Conservation (phyloP, 2,888 invertebrate genomes). For the Pheosia gnoma region DNA sequence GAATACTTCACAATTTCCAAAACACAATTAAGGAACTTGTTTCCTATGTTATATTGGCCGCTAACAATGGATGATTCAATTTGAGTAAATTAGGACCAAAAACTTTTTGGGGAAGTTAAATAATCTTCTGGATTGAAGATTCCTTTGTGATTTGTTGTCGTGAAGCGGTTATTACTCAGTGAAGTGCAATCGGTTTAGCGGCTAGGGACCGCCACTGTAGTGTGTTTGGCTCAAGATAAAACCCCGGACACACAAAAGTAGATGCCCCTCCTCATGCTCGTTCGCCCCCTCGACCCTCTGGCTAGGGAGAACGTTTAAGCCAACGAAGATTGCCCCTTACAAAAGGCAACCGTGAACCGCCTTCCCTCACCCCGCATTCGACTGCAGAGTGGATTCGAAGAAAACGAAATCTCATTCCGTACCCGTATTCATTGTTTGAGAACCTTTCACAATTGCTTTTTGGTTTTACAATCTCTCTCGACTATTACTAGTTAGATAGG, state of each 20-base stretch:
- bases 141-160: slow-evolving; percentile 37
- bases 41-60: slow-evolving; percentile 33
- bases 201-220: slow-evolving; percentile 42
- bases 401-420: slow-evolving; percentile 74
- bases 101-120: slow-evolving; percentile 22
- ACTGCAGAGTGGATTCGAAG: slow-evolving; percentile 65
- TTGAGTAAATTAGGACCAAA: slow-evolving; percentile 30
- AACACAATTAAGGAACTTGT: slow-evolving; percentile 38
- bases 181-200: slow-evolving; percentile 63
- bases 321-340: slow-evolving; percentile 73
- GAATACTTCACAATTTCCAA: slow-evolving; percentile 25
- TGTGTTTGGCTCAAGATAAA: slow-evolving; percentile 70
- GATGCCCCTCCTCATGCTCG: slow-evolving; percentile 51
- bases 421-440: slow-evolving; percentile 68
- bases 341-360: slow-evolving; percentile 55
- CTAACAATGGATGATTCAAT: slow-evolving; percentile 33
- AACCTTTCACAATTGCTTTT: slow-evolving; percentile 71
- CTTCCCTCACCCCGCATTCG: slow-evolving; percentile 48
- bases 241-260: slow-evolving; percentile 66
- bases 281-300: slow-evolving; percentile 37
- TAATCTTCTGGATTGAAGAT: slow-evolving; percentile 40
- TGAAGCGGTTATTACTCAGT: slow-evolving; percentile 45
- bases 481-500: slow-evolving; percentile 44
- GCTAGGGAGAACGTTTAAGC: slow-evolving; percentile 65
- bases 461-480: slow-evolving; percentile 59